A percentile compares a stretch with the other conserved stretches of the same genome.
phyloP scores from a whole-genome alignment of 2,888 invertebrate genomes.

The Dolichopus griseipennis region DNA sequence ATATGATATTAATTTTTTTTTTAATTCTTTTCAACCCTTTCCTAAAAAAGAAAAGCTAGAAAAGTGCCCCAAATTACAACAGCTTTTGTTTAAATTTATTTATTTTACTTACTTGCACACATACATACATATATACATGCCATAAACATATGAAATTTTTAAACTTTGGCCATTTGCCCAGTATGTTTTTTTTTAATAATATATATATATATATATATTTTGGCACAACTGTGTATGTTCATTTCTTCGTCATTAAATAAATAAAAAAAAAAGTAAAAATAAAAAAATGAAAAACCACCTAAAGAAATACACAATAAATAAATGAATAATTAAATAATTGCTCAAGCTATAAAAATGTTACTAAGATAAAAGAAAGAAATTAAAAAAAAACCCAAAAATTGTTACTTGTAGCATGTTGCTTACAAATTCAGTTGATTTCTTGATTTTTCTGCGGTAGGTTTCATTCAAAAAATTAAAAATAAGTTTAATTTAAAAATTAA shows the following conservation, averaged over 20 bases:
- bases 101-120: too few relatives aligned
- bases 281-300: background rate
- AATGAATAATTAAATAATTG: background rate
- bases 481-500: too few relatives aligned
- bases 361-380: background rate
- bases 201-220: too few relatives aligned
- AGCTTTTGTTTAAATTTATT: too few relatives aligned
- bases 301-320: too few relatives aligned
- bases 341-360: background rate
- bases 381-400: conserved; percentile 1
- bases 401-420: background rate
- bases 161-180: background rate
- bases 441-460: background rate
- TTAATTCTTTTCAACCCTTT: too few relatives aligned
- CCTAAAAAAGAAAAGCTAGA: too few relatives aligned
- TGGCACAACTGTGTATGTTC: background rate
- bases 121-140: too few relatives aligned
- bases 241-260: background rate
- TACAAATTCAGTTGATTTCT: background rate
- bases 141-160: too few relatives aligned
- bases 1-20: too few relatives aligned
- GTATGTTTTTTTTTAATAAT: background rate
- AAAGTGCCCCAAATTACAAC: too few relatives aligned
- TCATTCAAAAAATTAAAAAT: background rate
- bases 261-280: background rate